phyloP scores from a whole-genome alignment of 2,888 invertebrate genomes.

The Papilio protenor region DNA sequence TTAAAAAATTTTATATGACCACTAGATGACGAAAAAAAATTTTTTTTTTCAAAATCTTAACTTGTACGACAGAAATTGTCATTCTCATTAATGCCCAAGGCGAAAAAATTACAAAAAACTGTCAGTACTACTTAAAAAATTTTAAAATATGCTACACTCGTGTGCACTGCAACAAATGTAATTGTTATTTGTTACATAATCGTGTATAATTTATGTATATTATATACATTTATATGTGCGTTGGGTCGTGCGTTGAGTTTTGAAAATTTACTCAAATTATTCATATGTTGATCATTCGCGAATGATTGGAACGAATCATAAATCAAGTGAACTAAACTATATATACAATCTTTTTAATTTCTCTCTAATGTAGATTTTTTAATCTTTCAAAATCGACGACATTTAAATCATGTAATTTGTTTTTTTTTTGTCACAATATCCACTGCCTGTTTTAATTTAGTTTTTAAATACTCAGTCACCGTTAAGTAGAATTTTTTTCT shows the following conservation, averaged over 20 bases:
- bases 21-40: not conserved
- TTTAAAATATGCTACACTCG: not conserved
- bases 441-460: slow-evolving; percentile 7
- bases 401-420: not conserved
- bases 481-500: not conserved
- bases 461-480: slow-evolving; percentile 10
- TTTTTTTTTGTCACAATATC: not conserved
- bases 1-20: not conserved
- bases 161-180: slow-evolving; percentile 38
- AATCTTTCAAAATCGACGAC: not conserved
- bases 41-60: not conserved
- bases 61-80: too few relatives aligned
- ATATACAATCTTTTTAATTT: not conserved
- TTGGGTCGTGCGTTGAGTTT: slow-evolving; percentile 65
- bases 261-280: slow-evolving; percentile 65
- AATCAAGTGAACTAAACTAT: slow-evolving; percentile 16
- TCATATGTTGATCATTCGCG: slow-evolving; percentile 41
- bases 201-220: slow-evolving; percentile 57
- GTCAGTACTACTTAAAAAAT: not conserved
- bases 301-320: slow-evolving; percentile 5
- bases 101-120: too few relatives aligned
- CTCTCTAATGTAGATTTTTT: too few relatives aligned
- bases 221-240: slow-evolving; percentile 62
- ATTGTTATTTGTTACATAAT: slow-evolving; percentile 62
- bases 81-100: too few relatives aligned